Base-by-base conservation (phyloP, 2,888 invertebrate genomes). In the Mellilla xanthometata region DNA sequence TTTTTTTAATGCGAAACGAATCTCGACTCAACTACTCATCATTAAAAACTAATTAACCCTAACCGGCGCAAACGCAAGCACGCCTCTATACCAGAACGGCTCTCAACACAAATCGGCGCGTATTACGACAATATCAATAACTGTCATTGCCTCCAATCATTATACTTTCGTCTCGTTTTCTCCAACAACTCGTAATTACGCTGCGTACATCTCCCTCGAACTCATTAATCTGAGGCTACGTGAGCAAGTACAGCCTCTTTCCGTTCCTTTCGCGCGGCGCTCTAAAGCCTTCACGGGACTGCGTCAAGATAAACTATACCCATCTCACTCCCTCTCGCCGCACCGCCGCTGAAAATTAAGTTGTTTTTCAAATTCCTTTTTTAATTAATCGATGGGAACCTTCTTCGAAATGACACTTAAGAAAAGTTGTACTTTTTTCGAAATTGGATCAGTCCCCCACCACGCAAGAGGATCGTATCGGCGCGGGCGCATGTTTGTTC, bases 91-190 rank as follows among this genome's bases (percentile, higher is more conserved):
- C 51, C 49, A 54, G 60, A 70, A 74, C 76, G 70, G 71, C 72
- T 62, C 64, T 54, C 62, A 65, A 52, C 70, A 63, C 76, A 76
- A 81, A 76, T 76, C 72, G 67, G 56, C 72, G 63, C 76, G 73
- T 77, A 79, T 76, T 80, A 81, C 74, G 68, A 78, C 76, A 77
- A 74, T 85, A 86, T 87, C 83, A 85, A 87, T 86, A 83, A 80
- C 83, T 86, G 85, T 86, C 86, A 84, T 80, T 84, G 77, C 72
- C 56, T 62, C 75, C 77, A 79, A 85, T 84, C 82, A 81, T 81
- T 75, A 80, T 82, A 81, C 75, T 72, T 76, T 77, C 76, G 81
- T 87, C 86, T 82, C 87, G 81, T 83, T 88, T 85, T 77, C 83
- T 75, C 85, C 68, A 73, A 74, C 70, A 72, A 65, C 65, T 69